These are phyloP conservation scores for Adelosebastes latens DNA, from an alignment of 2,797 vertebrate species.

Conservation along the genomic window DNA sequence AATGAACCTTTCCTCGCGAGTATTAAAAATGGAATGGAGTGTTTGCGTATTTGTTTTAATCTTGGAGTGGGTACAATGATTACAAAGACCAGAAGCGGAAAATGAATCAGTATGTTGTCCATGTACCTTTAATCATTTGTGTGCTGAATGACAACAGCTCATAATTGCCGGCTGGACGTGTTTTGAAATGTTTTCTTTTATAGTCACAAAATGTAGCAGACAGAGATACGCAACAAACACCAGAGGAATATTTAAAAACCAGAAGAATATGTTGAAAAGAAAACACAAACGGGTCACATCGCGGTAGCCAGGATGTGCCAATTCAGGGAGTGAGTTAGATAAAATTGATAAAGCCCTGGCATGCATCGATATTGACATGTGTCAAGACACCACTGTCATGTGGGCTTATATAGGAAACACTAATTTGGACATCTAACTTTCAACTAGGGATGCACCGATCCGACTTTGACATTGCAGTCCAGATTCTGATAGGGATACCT, in stretches of 20 bases:
- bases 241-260: not conserved
- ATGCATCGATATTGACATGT: not conserved
- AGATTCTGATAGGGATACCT: too few species aligned
- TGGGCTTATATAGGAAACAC: not conserved
- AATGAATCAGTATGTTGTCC: not conserved
- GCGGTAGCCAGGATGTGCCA: not conserved
- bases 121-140: conserved; percentile 11
- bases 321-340: not conserved
- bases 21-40: not conserved
- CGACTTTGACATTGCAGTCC: too few species aligned
- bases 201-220: not conserved
- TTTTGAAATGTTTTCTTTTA: conserved; percentile 6
- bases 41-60: conserved; percentile 13
- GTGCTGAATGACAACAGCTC: not conserved
- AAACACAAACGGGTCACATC: not conserved
- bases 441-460: too few species aligned
- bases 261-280: not conserved
- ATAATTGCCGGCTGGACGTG: not conserved
- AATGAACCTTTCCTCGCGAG: not conserved
- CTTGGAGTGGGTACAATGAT: not conserved
- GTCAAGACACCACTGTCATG: not conserved
- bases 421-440: not conserved
- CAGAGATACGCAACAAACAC: not conserved
- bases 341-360: too few species aligned
- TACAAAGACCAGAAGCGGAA: conserved; percentile 1